A percentile compares a stretch with the other conserved stretches of the same genome.
These are phyloP conservation scores for Tortricodes alternella DNA, from an alignment of 2,888 invertebrate genomes.

Conservation along the genomic window DNA sequence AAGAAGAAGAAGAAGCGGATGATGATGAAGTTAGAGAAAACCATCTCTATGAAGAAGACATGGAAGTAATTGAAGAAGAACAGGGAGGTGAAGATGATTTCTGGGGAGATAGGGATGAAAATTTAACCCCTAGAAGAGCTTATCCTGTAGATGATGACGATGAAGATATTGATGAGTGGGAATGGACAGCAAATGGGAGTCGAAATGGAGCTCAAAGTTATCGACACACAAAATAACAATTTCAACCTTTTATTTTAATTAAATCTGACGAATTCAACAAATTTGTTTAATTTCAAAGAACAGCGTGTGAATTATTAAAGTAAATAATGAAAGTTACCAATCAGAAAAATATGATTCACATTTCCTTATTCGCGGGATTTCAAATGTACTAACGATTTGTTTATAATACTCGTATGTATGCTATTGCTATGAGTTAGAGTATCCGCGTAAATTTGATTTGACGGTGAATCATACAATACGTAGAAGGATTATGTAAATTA, in stretches of 20 bases:
- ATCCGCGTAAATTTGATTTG: too few species aligned
- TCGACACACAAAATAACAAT: constrained; percentile 66
- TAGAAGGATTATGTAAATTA: too few species aligned
- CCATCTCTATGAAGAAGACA: constrained; percentile 64
- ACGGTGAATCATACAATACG: too few species aligned
- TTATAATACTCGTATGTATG: too few species aligned
- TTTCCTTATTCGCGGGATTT: too few species aligned
- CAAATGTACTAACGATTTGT: too few species aligned
- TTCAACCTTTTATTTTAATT: constrained; percentile 45
- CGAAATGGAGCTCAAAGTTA: constrained; percentile 66
- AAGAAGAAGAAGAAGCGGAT: constrained; percentile 58
- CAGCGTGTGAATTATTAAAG: neutral
- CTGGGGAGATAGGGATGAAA: constrained; percentile 59
- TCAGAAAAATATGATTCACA: constrained; percentile 5
- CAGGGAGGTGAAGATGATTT: constrained; percentile 62
- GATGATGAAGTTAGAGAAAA: constrained; percentile 57
- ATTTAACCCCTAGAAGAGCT: constrained; percentile 46
- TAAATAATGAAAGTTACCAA: neutral
- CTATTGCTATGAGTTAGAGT: too few species aligned
- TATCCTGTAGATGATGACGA: constrained; percentile 56
- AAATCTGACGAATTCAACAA: constrained; percentile 7
- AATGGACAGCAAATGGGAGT: constrained; percentile 59
- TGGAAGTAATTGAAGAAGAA: constrained; percentile 40
- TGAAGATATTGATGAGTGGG: constrained; percentile 77
- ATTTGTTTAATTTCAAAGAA: constrained; percentile 9